Percentiles rank a stretch among this genome's conserved stretches.
Evolutionary conservation across 2,888 invertebrate species (phyloP).

Genomic region (Tanytarsus gracilentus): DNA sequence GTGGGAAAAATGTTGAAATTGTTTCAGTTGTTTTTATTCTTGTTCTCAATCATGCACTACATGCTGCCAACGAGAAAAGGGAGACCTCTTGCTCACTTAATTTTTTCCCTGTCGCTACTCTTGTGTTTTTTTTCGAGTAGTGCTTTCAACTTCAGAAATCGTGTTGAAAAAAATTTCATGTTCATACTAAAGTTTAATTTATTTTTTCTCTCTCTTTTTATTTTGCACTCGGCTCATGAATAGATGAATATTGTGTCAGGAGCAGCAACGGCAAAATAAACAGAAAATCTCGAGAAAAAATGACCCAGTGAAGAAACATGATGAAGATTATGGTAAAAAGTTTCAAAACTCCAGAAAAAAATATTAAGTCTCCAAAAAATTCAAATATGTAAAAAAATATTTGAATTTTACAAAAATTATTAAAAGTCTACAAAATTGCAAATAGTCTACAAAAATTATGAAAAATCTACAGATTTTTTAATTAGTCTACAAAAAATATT

Average conservation of each 20-base stretch:
- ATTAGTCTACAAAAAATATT: no score
- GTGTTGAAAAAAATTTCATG: constrained; percentile 3
- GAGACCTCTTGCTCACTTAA: no score
- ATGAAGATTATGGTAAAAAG: not conserved
- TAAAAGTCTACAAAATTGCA: no score
- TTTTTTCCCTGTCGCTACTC: not conserved
- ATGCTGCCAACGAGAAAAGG: no score
- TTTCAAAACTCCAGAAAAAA: no score
- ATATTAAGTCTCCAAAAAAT: no score
- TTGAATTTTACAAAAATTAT: no score
- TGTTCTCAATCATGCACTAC: not conserved
- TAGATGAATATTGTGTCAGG: not conserved
- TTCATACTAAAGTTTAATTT: constrained; percentile 19
- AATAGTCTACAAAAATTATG: no score
- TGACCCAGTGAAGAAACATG: not conserved
- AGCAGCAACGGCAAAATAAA: not conserved
- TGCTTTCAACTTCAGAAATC: constrained; percentile 7
- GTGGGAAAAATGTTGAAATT: not conserved
- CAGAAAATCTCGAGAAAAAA: not conserved
- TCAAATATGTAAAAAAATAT: no score
- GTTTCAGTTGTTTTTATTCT: not conserved
- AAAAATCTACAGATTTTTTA: no score
- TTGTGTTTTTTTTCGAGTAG: not conserved
- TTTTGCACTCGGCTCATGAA: not conserved
- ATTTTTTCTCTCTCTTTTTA: constrained; percentile 7